These are phyloP conservation scores for Drosophila sp. DNA, from an alignment of 1,140 invertebrate genomes.

Conservation along the genomic window DNA sequence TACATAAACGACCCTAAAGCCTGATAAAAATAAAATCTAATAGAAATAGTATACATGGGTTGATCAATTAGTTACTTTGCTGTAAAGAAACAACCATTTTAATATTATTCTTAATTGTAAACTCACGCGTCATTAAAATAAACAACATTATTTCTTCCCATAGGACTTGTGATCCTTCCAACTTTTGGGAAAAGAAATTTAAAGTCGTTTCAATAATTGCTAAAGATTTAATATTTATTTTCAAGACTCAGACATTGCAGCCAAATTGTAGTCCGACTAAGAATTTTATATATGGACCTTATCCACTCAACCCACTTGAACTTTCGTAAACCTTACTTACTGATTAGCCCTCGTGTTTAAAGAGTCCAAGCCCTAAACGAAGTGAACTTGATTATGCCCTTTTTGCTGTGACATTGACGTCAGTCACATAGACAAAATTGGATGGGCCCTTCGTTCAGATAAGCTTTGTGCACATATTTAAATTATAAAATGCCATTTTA, in stretches of 20 bases:
- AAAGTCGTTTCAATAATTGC: too few relatives aligned
- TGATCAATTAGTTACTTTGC: background rate
- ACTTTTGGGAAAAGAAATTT: too few relatives aligned
- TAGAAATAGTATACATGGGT: background rate
- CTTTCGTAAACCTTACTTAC: background rate
- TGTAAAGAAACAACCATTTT: too few relatives aligned
- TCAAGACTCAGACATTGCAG: too few relatives aligned
- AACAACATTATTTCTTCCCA: too few relatives aligned
- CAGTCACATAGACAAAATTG: slow-evolving; percentile 44
- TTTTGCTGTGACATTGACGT: slow-evolving; percentile 38
- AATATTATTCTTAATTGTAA: too few relatives aligned
- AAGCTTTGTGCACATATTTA: slow-evolving; percentile 55
- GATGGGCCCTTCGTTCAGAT: slow-evolving; percentile 28
- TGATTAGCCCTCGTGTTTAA: background rate
- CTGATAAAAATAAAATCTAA: background rate
- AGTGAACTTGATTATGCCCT: background rate
- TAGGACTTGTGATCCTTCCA: too few relatives aligned
- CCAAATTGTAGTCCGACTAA: too few relatives aligned
- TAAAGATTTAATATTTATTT: too few relatives aligned
- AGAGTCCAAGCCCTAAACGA: background rate
- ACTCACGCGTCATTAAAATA: too few relatives aligned
- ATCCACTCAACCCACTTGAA: too few relatives aligned
- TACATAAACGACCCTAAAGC: slow-evolving; percentile 28
- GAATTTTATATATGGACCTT: too few relatives aligned
- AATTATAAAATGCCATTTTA: slow-evolving; percentile 59